phyloP scores from a whole-genome alignment of 2,888 invertebrate species.

The Hypercompe scribonia region DNA sequence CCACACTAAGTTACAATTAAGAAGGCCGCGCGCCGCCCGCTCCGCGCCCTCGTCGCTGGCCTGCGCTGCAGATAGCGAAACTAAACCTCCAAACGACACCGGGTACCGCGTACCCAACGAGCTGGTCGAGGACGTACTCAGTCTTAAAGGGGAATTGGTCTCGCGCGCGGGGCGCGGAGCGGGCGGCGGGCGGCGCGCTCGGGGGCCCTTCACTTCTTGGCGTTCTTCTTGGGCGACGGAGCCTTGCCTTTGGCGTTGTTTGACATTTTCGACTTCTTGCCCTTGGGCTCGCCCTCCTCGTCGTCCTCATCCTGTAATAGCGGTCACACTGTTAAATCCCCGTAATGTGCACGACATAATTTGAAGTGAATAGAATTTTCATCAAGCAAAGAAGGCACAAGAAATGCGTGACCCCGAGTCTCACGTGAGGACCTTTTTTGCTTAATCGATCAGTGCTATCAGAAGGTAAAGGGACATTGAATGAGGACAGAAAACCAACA shows the following conservation, averaged over 20 bases:
- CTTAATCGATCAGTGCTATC: conserved; percentile 57
- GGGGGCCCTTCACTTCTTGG: conserved; percentile 80
- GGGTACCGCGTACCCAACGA: conserved; percentile 43
- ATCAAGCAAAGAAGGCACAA: conserved; percentile 7
- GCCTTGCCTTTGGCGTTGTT: conserved; percentile 90
- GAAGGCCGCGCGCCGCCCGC: conserved; percentile 39
- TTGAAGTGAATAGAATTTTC: background rate
- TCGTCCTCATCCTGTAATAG: conserved; percentile 88
- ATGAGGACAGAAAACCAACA: conserved; percentile 85
- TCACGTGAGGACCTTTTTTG: conserved; percentile 12
- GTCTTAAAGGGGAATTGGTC: conserved; percentile 51
- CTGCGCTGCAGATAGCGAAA: conserved; percentile 32
- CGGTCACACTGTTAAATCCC: conserved; percentile 9
- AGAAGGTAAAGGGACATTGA: conserved; percentile 81
- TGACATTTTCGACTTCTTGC: conserved; percentile 91
- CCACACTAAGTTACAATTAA: conserved; percentile 76
- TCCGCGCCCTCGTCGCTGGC: conserved; percentile 40
- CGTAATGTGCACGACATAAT: too few relatives aligned
- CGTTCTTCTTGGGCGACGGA: conserved; percentile 90
- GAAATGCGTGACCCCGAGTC: background rate
- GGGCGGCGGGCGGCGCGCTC: conserved; percentile 40
- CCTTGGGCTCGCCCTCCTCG: conserved; percentile 92
- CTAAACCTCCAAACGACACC: conserved; percentile 37
- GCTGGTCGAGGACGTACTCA: conserved; percentile 48
- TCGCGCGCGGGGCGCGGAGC: conserved; percentile 31